These are phyloP conservation scores for Takifugu bimaculatus DNA, from an alignment of 2,113 vertebrate species.

Conservation along the genomic window DNA sequence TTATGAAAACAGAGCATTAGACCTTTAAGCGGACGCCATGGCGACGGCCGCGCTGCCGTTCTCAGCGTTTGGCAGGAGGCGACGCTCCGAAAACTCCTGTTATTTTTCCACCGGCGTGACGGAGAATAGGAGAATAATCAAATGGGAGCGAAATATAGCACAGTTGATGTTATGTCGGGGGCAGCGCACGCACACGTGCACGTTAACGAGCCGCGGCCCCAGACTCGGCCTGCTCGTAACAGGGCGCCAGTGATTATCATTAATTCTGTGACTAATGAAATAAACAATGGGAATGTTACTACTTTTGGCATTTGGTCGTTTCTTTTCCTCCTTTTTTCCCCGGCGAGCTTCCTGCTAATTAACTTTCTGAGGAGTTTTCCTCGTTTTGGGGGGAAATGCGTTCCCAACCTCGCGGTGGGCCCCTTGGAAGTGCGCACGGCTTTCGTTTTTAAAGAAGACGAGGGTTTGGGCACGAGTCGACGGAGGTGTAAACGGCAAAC, in stretches of 20 bases:
- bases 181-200: conserved; percentile 66
- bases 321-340: conserved; percentile 72
- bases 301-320: conserved; percentile 76
- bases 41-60: conserved; percentile 43
- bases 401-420: conserved; percentile 45
- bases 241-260: conserved; percentile 71
- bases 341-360: conserved; percentile 71
- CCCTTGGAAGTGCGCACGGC: conserved; percentile 27
- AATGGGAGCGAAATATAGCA: conserved; percentile 55
- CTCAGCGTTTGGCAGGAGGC: conserved; percentile 36
- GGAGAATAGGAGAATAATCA: conserved; percentile 48
- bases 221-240: conserved; percentile 67
- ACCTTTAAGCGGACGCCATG: conserved; percentile 46
- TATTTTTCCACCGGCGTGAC: conserved; percentile 36
- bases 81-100: conserved; percentile 15
- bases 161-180: conserved; percentile 68
- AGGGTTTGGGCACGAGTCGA: too few relatives aligned
- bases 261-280: conserved; percentile 80
- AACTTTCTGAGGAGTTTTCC: conserved; percentile 78
- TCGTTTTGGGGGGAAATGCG: conserved; percentile 65
- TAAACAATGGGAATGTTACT: conserved; percentile 78
- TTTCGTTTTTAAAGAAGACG: neutral
- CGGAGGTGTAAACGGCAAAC: neutral
- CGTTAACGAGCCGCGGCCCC: conserved; percentile 74
- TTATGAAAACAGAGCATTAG: conserved; percentile 49